Percentiles rank a stretch among this genome's conserved stretches.
Evolutionary conservation across 1,140 invertebrate species (phyloP).

Genomic region (Bombus fervidus): DNA sequence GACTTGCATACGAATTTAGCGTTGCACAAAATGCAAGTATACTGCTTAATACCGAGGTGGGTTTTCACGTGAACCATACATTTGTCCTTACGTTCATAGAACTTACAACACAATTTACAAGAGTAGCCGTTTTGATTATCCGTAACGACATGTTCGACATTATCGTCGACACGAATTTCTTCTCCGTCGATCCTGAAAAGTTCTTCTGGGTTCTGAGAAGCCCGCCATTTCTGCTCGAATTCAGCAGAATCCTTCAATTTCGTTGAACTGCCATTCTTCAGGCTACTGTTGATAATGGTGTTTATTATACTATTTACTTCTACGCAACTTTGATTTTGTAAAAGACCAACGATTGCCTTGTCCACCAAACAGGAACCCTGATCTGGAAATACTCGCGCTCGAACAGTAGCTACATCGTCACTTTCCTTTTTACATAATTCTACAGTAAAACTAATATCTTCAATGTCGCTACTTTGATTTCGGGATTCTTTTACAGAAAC

Average conservation of each 20-base stretch:
- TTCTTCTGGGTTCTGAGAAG: slow-evolving; percentile 77
- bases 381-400: slow-evolving; percentile 80
- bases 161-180: slow-evolving; percentile 80
- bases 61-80: slow-evolving; percentile 86
- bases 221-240: slow-evolving; percentile 68
- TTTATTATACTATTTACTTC: slow-evolving; percentile 77
- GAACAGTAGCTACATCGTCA: slow-evolving; percentile 67
- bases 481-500: slow-evolving; percentile 79
- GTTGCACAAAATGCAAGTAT: slow-evolving; percentile 86
- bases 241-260: slow-evolving; percentile 74
- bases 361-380: slow-evolving; percentile 79
- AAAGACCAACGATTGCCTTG: slow-evolving; percentile 73
- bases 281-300: slow-evolving; percentile 68
- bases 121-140: slow-evolving; percentile 77
- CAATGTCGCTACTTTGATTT: slow-evolving; percentile 72
- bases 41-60: slow-evolving; percentile 87
- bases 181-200: slow-evolving; percentile 80
- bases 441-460: slow-evolving; percentile 80
- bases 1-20: slow-evolving; percentile 81
- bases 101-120: slow-evolving; percentile 78
- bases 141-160: slow-evolving; percentile 73
- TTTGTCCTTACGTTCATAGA: slow-evolving; percentile 80
- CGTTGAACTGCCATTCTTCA: slow-evolving; percentile 59
- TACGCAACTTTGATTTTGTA: slow-evolving; percentile 73
- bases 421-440: slow-evolving; percentile 78